Percentiles rank a stretch among this genome's conserved stretches.
phyloP scores from a whole-genome alignment of 2,888 invertebrate species.

The Acanthosepion pharaonis region DNA sequence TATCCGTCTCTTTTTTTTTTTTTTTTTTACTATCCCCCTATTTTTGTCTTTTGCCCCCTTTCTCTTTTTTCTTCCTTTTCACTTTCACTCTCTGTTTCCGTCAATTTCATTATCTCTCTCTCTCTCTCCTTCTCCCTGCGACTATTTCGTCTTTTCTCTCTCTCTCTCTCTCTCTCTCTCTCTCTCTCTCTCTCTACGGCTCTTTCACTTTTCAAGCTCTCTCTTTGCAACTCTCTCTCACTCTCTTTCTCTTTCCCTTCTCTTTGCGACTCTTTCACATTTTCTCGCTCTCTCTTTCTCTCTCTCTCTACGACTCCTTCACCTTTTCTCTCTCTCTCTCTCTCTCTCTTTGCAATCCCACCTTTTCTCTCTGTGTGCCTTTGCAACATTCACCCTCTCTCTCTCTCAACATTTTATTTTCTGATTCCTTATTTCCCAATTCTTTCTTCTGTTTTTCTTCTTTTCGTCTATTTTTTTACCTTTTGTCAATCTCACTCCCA shows the following conservation, averaged over 20 bases:
- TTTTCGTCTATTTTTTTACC: neutral
- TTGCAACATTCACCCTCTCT: no score
- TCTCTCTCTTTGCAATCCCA: no score
- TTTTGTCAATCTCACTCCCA: neutral
- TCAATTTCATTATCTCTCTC: neutral
- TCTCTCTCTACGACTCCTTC: no score
- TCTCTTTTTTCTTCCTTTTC: neutral
- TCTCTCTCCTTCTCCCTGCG: neutral
- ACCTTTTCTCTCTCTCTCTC: no score
- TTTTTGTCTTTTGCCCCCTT: neutral
- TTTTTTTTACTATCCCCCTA: neutral
- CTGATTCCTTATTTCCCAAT: no score
- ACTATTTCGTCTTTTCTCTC: neutral
- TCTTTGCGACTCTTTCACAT: neutral
- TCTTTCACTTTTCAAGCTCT: neutral
- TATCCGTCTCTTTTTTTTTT: neutral
- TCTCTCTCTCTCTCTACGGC: neutral
- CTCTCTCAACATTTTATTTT: no score
- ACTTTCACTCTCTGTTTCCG: neutral
- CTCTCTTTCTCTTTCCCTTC: neutral
- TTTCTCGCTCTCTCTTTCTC: no score
- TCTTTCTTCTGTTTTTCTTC: neutral
- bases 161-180: no score
- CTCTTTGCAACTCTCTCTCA: neutral
- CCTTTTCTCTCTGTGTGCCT: no score